A percentile compares a stretch with the other conserved stretches of the same genome.
Evolutionary conservation across 2,888 invertebrate species (phyloP).

Genomic region (Apomyelois bistriatella): DNA sequence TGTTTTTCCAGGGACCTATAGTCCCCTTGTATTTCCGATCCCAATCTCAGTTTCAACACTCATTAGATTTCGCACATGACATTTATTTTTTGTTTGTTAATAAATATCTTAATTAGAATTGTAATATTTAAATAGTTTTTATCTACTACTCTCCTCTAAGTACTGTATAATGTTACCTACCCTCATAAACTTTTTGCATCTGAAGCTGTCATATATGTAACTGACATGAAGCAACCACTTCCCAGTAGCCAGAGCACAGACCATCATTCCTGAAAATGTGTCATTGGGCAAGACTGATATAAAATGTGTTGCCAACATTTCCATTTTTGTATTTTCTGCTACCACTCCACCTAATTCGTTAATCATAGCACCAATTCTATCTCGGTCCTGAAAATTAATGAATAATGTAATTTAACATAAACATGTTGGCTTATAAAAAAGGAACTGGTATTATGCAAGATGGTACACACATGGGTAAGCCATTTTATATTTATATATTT

Average conservation of each 20-base stretch:
- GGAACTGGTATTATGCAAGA: too few species aligned
- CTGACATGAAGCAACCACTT: conserved; percentile 68
- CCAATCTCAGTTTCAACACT: too few species aligned
- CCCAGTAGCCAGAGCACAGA: conserved; percentile 68
- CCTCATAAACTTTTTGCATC: conserved; percentile 66
- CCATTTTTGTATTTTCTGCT: conserved; percentile 74
- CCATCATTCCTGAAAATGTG: conserved; percentile 72
- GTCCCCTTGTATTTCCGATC: too few species aligned
- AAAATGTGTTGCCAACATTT: conserved; percentile 72
- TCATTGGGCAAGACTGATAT: conserved; percentile 64
- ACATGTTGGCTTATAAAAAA: too few species aligned
- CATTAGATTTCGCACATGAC: too few species aligned
- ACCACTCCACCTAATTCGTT: conserved; percentile 69
- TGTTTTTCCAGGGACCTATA: too few species aligned
- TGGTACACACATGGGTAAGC: too few species aligned
- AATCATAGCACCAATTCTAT: conserved; percentile 64
- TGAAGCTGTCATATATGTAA: conserved; percentile 68
- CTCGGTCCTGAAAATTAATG: conserved; percentile 50
- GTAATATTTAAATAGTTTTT: too few species aligned
- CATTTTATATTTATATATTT: too few species aligned
- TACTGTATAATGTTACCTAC: conserved; percentile 43
- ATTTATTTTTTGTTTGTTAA: too few species aligned
- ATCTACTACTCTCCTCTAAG: too few species aligned
- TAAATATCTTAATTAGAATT: too few species aligned
- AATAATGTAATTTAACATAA: background rate